Conservation (phyloP, 2,113 vertebrate species). For the Pomatostomus ruficeps region DNA sequence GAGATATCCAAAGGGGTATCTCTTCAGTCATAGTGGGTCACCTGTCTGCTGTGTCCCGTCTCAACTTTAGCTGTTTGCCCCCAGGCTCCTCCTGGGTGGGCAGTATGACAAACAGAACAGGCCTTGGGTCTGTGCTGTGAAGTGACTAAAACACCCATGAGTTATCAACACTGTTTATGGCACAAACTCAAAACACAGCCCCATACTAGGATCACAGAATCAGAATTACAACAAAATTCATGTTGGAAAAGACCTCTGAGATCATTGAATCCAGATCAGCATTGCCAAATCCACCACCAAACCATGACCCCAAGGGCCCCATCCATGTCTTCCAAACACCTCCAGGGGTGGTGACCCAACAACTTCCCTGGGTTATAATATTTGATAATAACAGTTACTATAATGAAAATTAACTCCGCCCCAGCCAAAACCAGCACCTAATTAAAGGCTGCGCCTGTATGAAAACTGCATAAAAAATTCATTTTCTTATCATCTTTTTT, state of each 20-base stretch:
- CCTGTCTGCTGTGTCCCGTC: not conserved
- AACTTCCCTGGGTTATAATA: not conserved
- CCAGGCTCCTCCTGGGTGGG: not conserved
- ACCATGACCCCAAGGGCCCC: no score
- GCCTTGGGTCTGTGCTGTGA: not conserved
- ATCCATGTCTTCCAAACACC: not conserved
- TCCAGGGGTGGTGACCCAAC: not conserved
- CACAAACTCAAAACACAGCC: not conserved
- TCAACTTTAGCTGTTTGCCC: not conserved
- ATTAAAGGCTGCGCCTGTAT: not conserved
- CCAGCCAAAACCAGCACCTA: not conserved
- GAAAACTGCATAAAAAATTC: not conserved
- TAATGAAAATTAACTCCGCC: not conserved
- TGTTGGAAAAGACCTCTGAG: not conserved
- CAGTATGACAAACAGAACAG: not conserved
- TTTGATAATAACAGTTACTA: not conserved
- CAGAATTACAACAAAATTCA: not conserved
- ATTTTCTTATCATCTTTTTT: not conserved
- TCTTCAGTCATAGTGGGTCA: not conserved
- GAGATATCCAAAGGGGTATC: no score
- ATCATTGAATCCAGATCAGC: not conserved
- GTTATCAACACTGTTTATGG: not conserved
- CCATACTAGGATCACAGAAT: not conserved
- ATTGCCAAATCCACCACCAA: not conserved
- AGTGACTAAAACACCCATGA: not conserved